Base-by-base conservation (phyloP, 2,888 invertebrate genomes). In the Phengaris alcon region DNA sequence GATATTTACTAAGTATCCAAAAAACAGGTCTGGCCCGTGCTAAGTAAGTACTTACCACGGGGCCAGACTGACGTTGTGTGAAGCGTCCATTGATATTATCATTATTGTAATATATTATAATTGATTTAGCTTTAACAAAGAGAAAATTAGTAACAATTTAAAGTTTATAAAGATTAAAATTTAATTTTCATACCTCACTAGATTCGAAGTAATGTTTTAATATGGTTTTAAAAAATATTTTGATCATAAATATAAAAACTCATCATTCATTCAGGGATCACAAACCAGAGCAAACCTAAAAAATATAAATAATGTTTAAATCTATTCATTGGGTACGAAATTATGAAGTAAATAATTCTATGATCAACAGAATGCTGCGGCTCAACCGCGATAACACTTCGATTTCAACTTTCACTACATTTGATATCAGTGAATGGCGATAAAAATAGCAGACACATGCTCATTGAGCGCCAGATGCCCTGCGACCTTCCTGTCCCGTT, bases 371-470 rank as follows among this genome's bases (percentile, higher is more conserved):
- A 13, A 69, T n/a, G 12, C n/a, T 48, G 8, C 51, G 13, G 13
- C 12, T 22, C 51, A 13, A 13, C 54, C 44, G 54, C 72, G 35
- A 54, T 54, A 72, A 54, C 72, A 72, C 13, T 64, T 64, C 64
- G 35, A 64, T 64, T 12, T 6, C 8, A 74, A 46, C 59, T 64
- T 64, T 59, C 57, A 75, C 76, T 78, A 82, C 77, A 77, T 83
- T 81, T 85, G 87, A 85, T 90, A 91, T 88, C 89, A 86, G 85
- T 88, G 88, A 89, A 89, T 89, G 87, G 78, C 81, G 91, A 90
- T 91, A 92, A 90, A 91, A 91, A 92, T 89, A 90, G 87, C 88
- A 80, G 86, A 83, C 90, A 91, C 87, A 90, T 90, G 89, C 85
- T 84, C 83, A 84, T 80, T 82, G 81, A 80, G 82, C 84, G 87